Evolutionary conservation across 2,888 invertebrate genomes (phyloP).

Genomic region (Luperina nickerlii): DNA sequence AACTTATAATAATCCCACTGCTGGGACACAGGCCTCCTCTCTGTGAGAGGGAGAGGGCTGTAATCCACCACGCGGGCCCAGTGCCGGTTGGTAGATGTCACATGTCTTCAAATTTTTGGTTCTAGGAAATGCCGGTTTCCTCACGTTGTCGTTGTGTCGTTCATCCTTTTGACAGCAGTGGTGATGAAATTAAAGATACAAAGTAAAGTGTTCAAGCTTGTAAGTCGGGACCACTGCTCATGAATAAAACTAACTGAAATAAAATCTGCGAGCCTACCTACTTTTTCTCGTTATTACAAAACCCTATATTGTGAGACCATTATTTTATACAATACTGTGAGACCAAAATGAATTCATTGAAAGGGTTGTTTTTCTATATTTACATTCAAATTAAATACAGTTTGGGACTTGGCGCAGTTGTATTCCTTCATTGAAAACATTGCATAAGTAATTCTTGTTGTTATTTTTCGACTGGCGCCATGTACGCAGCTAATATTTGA

Average conservation of each 20-base stretch:
- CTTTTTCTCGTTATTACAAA: background rate
- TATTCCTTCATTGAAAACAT: conserved; percentile 21
- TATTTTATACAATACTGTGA: background rate
- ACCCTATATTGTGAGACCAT: conserved; percentile 8
- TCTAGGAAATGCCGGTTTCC: too few relatives aligned
- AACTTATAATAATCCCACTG: too few relatives aligned
- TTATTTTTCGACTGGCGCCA: background rate
- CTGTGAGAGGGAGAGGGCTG: too few relatives aligned
- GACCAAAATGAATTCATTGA: background rate
- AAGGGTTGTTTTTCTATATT: conserved; percentile 22
- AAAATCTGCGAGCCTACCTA: background rate
- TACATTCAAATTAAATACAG: background rate
- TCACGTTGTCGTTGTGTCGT: too few relatives aligned
- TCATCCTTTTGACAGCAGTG: too few relatives aligned
- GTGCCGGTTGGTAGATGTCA: too few relatives aligned
- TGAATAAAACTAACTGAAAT: background rate
- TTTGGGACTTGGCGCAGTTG: conserved; percentile 7
- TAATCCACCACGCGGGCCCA: too few relatives aligned
- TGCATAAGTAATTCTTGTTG: conserved; percentile 32
- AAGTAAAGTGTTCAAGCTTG: too few relatives aligned
- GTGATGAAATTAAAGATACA: too few relatives aligned
- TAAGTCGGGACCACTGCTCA: background rate
- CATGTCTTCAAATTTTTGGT: too few relatives aligned
- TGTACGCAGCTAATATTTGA: conserved; percentile 6
- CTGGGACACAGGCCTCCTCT: too few relatives aligned